Percentiles rank a stretch among this genome's conserved stretches.
These are phyloP conservation scores for Dysidea cf. avara DNA, from an alignment of 37 sponge, comb jelly and placozoan species.

Conservation along the genomic window DNA sequence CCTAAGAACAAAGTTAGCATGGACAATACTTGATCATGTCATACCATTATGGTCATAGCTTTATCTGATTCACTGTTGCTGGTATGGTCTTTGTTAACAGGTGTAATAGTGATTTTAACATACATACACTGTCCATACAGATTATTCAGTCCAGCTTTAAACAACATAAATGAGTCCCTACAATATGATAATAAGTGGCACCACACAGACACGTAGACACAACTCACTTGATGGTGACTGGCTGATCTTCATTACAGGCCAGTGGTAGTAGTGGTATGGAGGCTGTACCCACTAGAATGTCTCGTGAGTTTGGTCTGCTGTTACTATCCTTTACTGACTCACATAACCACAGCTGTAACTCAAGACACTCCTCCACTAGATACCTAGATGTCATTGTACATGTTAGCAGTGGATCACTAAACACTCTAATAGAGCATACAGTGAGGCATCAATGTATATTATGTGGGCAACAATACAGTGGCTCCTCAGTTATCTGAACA, in stretches of 20 bases:
- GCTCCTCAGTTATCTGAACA: too few relatives aligned
- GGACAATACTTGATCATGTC: too few relatives aligned
- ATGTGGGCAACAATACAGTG: too few relatives aligned
- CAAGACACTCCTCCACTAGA: conserved; percentile 74
- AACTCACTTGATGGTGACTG: not conserved
- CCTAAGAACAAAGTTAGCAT: too few relatives aligned
- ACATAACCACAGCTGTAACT: conserved; percentile 75
- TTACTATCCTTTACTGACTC: not conserved
- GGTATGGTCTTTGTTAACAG: not conserved
- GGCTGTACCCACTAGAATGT: conserved; percentile 54
- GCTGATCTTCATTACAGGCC: not conserved
- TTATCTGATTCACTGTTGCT: not conserved
- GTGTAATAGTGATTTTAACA: conserved; percentile 25
- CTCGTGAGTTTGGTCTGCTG: conserved; percentile 40
- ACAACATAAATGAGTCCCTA: conserved; percentile 60
- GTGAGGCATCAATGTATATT: too few relatives aligned
- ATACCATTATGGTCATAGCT: too few relatives aligned
- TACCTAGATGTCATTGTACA: conserved; percentile 49
- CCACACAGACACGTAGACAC: not conserved
- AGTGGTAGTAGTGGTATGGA: conserved; percentile 25
- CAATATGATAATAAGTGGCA: not conserved
- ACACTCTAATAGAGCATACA: not conserved
- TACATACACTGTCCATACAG: conserved; percentile 31
- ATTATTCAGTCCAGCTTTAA: conserved; percentile 58
- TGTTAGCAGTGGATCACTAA: not conserved